Evolutionary conservation across 1,140 invertebrate species (phyloP), one percentile per base, ranked within the genome.

Genomic region (Vanessa tameamea): DNA sequence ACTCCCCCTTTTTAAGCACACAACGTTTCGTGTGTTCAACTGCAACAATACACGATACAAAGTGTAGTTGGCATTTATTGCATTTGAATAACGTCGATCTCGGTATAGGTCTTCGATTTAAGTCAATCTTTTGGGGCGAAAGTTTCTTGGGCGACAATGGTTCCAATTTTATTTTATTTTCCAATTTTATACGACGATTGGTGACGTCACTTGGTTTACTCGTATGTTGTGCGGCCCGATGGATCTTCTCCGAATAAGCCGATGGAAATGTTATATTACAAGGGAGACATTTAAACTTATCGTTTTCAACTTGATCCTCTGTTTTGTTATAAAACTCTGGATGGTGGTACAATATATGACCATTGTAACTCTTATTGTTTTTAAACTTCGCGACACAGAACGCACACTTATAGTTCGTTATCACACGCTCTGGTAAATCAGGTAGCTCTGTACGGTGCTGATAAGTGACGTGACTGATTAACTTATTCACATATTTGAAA

Each of bases 11-110:
- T 4, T 50, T 61, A 1, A 74, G 14, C 13, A 14, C 20, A n/a
- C 82, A 80, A 0, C 55, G 57, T 16, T 75, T 72, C 6, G 70
- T 72, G 68, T 84, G 82, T 12, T 67, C 53, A 0, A 77, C 51
- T 3, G 78, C 80, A 3, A 55, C 64, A 3, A 48, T 57, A 47
- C 72, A 72, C n/a, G 73, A 76, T 0, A 79, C 50, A 26, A 83
- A 83, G 37, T 83, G 79, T 16, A 78, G 59, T 55, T 76, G 69
- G 57, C 81, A 82, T 15, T 81, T 81, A 47, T 76, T 65, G 47
- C 81, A 83, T 55, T 76, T 79, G 47, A 75, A 81, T 16, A 83
- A 61, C 12, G 50, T 64, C 3, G 73, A 75, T 67, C 69, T 79
- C 2, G 81, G 79, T 4, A 81, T 64, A 0, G 73, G 73, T 0